A percentile compares a stretch with the other conserved stretches of the same genome.
phyloP scores from a whole-genome alignment of 2,113 vertebrate species.

The Hydrolagus affinis region DNA sequence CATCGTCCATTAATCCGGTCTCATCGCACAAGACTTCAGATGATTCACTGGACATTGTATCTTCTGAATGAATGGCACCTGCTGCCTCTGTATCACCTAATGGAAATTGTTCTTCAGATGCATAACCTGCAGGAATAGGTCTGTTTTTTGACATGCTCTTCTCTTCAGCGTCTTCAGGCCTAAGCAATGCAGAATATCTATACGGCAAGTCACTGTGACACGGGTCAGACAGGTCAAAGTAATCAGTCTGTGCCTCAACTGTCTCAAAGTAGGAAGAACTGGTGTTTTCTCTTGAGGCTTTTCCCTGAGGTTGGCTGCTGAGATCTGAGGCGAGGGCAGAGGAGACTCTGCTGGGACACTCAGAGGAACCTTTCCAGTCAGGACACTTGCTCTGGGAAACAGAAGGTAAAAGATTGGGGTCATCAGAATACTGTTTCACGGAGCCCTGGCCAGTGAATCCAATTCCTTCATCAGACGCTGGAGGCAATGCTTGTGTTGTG shows the following conservation, averaged over 20 bases:
- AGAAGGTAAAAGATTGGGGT: not conserved
- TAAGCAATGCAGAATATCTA: not conserved
- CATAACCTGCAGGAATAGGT: not conserved
- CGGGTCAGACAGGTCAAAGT: conserved; percentile 14
- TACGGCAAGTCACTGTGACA: not conserved
- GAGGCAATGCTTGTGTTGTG: not conserved
- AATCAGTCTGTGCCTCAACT: not conserved
- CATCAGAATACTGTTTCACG: not conserved
- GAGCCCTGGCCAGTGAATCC: too few species aligned
- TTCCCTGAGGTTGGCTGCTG: not conserved
- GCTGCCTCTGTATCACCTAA: not conserved
- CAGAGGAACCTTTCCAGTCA: not conserved
- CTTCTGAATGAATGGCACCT: not conserved
- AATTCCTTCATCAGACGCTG: not conserved
- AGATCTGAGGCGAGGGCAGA: not conserved
- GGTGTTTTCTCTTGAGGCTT: not conserved
- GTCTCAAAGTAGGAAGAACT: not conserved
- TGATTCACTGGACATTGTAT: not conserved
- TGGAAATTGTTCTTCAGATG: not conserved
- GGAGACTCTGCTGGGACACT: not conserved
- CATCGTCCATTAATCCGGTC: not conserved
- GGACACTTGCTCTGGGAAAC: not conserved
- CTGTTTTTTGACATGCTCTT: not conserved
- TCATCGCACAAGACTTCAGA: conserved; percentile 23
- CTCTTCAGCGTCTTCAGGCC: not conserved